Conservation (phyloP, 1,140 invertebrate genomes). For the Diabrotica virgifera region DNA sequence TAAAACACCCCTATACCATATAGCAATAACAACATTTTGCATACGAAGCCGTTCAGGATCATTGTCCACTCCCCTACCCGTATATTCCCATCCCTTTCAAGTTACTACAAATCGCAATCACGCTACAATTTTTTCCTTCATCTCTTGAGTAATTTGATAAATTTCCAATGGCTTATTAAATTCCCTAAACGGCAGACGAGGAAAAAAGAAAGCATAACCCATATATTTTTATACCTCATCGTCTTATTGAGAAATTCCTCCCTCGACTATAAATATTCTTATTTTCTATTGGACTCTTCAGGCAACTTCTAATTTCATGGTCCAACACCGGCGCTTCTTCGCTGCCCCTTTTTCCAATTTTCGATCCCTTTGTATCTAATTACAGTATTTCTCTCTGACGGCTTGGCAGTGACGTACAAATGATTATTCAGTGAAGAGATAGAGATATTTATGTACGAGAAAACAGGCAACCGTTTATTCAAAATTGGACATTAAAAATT, state of each 20-base stretch:
- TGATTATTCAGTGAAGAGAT: neutral
- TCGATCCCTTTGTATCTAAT: constrained; percentile 41
- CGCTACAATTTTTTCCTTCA: neutral
- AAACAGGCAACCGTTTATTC: too few species aligned
- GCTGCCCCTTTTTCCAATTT: constrained; percentile 37
- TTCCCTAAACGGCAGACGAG: constrained; percentile 1
- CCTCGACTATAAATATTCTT: constrained; percentile 18
- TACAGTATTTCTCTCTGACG: constrained; percentile 40
- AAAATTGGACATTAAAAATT: too few species aligned
- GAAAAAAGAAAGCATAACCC: constrained; percentile 4
- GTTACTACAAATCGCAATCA: neutral
- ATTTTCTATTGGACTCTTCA: constrained; percentile 37
- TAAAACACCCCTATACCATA: too few species aligned
- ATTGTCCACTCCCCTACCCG: too few species aligned
- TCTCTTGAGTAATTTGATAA: neutral
- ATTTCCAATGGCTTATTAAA: neutral
- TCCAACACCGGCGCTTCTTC: constrained; percentile 39
- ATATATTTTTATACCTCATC: constrained; percentile 20
- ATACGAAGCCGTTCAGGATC: too few species aligned
- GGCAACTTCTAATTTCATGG: constrained; percentile 43
- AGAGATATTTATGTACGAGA: too few species aligned
- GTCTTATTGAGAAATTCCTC: constrained; percentile 25
- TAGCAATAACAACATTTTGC: too few species aligned
- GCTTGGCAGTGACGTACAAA: constrained; percentile 10
- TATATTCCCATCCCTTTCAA: too few species aligned